Conservation (phyloP, 2,888 invertebrate species). For the Nomada goodeniana region DNA sequence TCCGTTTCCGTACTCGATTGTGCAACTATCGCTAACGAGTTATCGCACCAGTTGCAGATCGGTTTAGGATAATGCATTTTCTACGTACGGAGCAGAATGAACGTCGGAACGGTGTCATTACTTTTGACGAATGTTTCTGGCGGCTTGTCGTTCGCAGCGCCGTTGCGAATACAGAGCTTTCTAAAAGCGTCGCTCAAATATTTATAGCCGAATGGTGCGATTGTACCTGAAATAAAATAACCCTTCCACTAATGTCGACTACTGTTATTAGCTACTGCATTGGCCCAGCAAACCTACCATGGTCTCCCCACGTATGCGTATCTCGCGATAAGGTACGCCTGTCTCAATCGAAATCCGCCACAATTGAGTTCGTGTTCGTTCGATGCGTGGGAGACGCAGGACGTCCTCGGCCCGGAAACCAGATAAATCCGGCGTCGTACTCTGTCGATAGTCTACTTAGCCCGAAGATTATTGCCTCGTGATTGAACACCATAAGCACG, state of each 20-base stretch:
- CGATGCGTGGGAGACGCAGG: not conserved
- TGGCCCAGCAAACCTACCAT: too few relatives aligned
- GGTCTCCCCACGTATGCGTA: too few relatives aligned
- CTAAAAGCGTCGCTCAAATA: too few relatives aligned
- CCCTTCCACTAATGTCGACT: too few relatives aligned
- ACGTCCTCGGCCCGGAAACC: not conserved
- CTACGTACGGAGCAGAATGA: slow-evolving; percentile 40
- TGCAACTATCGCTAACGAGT: slow-evolving; percentile 55
- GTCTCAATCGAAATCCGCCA: not conserved
- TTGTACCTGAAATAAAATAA: too few relatives aligned
- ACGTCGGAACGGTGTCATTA: slow-evolving; percentile 24
- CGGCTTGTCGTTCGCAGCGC: not conserved
- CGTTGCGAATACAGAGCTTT: not conserved
- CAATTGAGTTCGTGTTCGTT: slow-evolving; percentile 7
- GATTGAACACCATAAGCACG: slow-evolving; percentile 45
- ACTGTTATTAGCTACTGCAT: too few relatives aligned
- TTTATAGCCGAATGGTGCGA: too few relatives aligned
- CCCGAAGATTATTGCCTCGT: slow-evolving; percentile 48
- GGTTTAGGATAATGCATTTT: slow-evolving; percentile 53
- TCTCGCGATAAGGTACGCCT: not conserved
- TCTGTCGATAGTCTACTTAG: slow-evolving; percentile 25
- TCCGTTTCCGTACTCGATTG: slow-evolving; percentile 44
- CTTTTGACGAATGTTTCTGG: slow-evolving; percentile 29
- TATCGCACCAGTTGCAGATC: slow-evolving; percentile 30
- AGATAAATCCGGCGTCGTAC: slow-evolving; percentile 18